phyloP scores from a whole-genome alignment of 1,140 invertebrate genomes.

The Pseudomyrmex dendroicus region DNA sequence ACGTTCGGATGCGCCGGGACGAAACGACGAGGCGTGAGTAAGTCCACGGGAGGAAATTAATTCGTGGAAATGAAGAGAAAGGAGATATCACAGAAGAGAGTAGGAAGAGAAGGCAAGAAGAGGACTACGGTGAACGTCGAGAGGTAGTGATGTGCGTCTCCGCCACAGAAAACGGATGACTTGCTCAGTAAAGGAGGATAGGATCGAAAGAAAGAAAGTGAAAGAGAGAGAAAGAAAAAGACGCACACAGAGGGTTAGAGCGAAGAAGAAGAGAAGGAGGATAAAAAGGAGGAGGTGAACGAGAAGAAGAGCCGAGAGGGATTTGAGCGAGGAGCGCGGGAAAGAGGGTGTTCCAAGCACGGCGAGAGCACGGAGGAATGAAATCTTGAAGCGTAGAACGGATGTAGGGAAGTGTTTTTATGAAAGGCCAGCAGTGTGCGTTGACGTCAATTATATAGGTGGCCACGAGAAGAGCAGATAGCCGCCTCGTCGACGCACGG shows the following conservation, averaged over 20 bases:
- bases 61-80: constrained; percentile 57
- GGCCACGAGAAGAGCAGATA: constrained; percentile 77
- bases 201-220: constrained; percentile 33
- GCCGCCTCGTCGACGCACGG: constrained; percentile 64
- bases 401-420: constrained; percentile 85
- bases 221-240: constrained; percentile 4
- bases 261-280: constrained; percentile 45
- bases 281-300: background rate
- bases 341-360: background rate
- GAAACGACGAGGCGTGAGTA: constrained; percentile 55
- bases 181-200: constrained; percentile 31
- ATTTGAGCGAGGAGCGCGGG: constrained; percentile 12
- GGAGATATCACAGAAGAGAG: constrained; percentile 17
- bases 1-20: constrained; percentile 32
- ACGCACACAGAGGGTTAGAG: constrained; percentile 73
- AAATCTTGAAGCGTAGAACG: constrained; percentile 74
- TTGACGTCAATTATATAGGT: constrained; percentile 85
- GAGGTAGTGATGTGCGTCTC: constrained; percentile 52
- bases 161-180: constrained; percentile 59
- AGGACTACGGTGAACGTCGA: constrained; percentile 14
- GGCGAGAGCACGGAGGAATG: constrained; percentile 66
- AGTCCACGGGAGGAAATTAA: constrained; percentile 63
- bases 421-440: constrained; percentile 83
- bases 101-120: background rate
- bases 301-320: constrained; percentile 6